Conservation (phyloP, 2,113 vertebrate species). For the Mormyrus lacerda region DNA sequence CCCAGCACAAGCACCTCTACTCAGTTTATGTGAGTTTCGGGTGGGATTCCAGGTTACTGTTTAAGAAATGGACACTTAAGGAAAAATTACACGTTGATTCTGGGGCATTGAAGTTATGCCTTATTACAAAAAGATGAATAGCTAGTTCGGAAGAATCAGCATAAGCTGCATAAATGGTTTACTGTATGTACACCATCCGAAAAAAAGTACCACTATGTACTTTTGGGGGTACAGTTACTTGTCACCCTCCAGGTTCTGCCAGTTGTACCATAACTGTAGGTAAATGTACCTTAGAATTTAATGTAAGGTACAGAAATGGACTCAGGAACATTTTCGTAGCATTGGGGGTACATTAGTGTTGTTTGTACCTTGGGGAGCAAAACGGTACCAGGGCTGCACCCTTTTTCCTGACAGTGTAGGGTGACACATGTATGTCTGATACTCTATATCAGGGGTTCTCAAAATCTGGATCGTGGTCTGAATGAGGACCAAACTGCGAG, state of each 20-base stretch:
- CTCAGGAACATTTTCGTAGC: not conserved
- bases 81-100: not conserved
- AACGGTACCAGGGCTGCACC: not conserved
- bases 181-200: not conserved
- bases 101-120: not conserved
- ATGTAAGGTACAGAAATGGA: not conserved
- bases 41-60: not conserved
- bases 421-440: not conserved
- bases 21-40: slow-evolving; percentile 53
- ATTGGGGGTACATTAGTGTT: not conserved
- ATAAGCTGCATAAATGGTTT: not conserved
- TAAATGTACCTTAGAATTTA: not conserved
- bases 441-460: not conserved
- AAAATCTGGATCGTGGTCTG: not conserved
- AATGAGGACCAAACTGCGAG: not conserved
- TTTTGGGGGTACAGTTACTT: not conserved
- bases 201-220: not conserved
- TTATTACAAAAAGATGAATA: not conserved
- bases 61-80: not conserved
- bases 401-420: not conserved
- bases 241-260: not conserved
- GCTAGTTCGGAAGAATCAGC: not conserved
- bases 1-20: slow-evolving; percentile 56
- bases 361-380: not conserved
- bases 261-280: not conserved